Conservation (phyloP, 2,113 vertebrate species). For the Oriolus oriolus region DNA sequence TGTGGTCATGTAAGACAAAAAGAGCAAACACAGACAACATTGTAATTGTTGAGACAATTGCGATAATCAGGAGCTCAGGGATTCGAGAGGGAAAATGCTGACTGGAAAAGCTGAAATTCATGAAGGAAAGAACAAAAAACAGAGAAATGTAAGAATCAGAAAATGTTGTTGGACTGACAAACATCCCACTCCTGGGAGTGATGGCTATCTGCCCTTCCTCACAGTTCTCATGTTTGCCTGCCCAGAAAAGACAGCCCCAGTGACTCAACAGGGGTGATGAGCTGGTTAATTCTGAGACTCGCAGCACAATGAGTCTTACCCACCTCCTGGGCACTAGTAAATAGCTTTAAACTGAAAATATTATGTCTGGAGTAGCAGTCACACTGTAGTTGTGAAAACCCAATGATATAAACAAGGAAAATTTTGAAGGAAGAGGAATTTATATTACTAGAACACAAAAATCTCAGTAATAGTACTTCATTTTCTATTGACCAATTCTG, state of each 20-base stretch:
- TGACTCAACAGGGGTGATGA: fast-evolving
- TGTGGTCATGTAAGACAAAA: neutral
- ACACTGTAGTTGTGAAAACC: neutral
- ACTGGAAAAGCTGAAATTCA: neutral
- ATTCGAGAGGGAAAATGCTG: neutral
- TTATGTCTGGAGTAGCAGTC: neutral
- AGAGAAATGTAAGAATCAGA: neutral
- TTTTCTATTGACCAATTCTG: neutral
- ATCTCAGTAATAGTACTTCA: neutral
- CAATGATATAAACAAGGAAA: neutral
- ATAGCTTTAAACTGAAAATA: neutral
- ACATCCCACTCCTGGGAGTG: neutral
- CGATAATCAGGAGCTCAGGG: neutral
- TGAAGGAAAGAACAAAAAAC: neutral
- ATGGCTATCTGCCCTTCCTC: neutral
- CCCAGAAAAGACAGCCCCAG: neutral
- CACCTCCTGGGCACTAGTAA: neutral
- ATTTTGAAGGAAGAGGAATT: neutral
- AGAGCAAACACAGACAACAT: neutral
- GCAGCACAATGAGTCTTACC: neutral
- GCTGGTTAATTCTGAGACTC: neutral
- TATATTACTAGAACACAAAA: neutral
- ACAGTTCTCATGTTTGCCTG: neutral
- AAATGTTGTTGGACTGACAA: neutral
- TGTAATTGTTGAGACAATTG: neutral